Evolutionary conservation across 2,797 vertebrate genomes (phyloP).

Genomic region (Cottoperca gobio): DNA sequence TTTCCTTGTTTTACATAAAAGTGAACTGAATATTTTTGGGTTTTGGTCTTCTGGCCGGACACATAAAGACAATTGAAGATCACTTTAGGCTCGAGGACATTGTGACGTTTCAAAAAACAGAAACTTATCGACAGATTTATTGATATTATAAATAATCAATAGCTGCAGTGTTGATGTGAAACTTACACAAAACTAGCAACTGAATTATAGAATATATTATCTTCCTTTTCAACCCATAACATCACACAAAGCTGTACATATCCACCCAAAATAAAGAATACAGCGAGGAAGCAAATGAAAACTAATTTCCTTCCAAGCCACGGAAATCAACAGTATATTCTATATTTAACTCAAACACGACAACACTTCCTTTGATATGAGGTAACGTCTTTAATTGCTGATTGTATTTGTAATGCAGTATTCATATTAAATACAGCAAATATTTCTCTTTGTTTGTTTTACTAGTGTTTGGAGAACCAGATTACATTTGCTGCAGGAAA

Average conservation of each 20-base stretch:
- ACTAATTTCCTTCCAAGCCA: neutral
- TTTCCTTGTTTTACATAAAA: neutral
- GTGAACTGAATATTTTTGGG: neutral
- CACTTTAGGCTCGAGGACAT: neutral
- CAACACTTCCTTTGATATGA: neutral
- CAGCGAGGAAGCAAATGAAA: neutral
- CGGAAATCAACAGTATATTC: neutral
- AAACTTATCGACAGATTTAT: neutral
- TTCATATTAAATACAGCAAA: neutral
- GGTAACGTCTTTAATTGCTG: no score
- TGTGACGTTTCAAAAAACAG: neutral
- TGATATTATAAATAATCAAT: neutral
- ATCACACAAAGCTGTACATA: neutral
- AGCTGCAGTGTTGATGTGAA: neutral
- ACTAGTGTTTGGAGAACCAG: neutral
- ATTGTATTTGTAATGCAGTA: neutral
- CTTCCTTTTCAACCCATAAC: neutral
- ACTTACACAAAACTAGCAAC: neutral
- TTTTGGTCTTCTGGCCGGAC: no score
- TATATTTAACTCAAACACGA: neutral
- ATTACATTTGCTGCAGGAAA: neutral
- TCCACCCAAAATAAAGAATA: neutral
- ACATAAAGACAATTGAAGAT: no score
- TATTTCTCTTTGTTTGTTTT: neutral
- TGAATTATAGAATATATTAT: no score